Percentiles rank a stretch among this genome's conserved stretches.
phyloP scores from a whole-genome alignment of 2,888 invertebrate species.

The Strigamia maritima region DNA sequence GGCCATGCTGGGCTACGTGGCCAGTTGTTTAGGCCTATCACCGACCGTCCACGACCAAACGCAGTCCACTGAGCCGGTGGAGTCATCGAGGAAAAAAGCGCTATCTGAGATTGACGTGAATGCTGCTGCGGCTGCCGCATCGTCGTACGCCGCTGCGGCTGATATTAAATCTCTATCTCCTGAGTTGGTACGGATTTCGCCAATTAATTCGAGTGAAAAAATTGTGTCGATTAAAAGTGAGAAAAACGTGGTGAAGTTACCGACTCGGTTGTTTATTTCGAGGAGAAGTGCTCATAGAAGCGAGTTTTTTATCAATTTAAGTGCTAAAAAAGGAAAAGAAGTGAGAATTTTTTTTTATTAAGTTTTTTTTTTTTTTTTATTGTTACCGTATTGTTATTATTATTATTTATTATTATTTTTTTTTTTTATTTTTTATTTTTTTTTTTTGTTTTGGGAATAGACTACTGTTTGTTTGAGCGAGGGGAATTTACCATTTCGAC shows the following conservation, averaged over 20 bases:
- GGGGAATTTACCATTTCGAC: neutral
- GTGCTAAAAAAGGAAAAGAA: neutral
- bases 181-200: neutral
- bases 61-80: neutral
- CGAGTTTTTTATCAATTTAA: neutral
- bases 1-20: conserved; percentile 22
- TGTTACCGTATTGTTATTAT: no score
- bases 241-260: neutral
- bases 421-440: neutral
- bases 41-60: neutral
- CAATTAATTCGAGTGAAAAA: neutral
- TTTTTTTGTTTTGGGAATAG: neutral
- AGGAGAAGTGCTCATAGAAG: neutral
- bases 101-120: neutral
- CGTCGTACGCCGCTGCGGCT: neutral
- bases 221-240: neutral
- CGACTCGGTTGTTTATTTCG: neutral
- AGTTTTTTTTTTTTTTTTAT: neutral
- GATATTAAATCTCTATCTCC: neutral
- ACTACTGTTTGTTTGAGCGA: neutral
- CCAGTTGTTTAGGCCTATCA: neutral
- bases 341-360: neutral
- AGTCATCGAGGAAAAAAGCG: neutral
- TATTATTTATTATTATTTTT: no score
- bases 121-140: neutral